Evolutionary conservation across 2,113 vertebrate species (phyloP), one percentile per base, ranked within the genome.

Genomic region (Spermophilus dauricus): DNA sequence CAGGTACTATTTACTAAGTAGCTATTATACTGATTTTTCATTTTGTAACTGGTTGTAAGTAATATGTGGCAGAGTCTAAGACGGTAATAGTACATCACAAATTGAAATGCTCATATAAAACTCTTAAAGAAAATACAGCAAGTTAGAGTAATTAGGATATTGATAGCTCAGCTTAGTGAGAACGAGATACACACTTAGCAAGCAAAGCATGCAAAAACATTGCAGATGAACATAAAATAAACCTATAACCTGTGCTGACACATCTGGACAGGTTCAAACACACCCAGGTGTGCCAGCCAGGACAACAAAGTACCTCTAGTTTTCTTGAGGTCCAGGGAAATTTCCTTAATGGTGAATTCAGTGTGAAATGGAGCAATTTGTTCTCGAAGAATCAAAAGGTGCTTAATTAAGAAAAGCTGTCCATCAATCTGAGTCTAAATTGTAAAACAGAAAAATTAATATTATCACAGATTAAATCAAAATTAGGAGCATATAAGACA

Each of bases 271-370:
- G 83, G 89, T 45, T 81, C 18, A 95, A 88, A 87, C 7, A 87
- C 88, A 94, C 90, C 98, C 98, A 97, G 39, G 24, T 98, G 97
- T 96, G 96, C 45, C 98, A 97, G 97, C 97, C 98, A 99, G 97
- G 98, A 94, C 97, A 98, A 97, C 86, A 91, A 48, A 98, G 98
- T 99, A 99, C 99, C 99, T 99, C 99, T 99, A 96, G 99, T 99
- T 99, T 99, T 99, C 99, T 99, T 99, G 99, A 99, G 99, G 98
- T 99, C 99, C 99, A 99, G 99, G 98, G 99, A 99, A 99, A 99
- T 99, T 98, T 99, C 99, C 99, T 99, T 99, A 99, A 99, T 99
- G 99, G 99, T 99, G 98, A 99, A 99, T 99, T 99, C 99, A 85
- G 99, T 99, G 98, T 99, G 99, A 99, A 99, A 99, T 97, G 99